Evolutionary conservation across 2,888 invertebrate genomes (phyloP).

Genomic region (Trachelus troglodyta): DNA sequence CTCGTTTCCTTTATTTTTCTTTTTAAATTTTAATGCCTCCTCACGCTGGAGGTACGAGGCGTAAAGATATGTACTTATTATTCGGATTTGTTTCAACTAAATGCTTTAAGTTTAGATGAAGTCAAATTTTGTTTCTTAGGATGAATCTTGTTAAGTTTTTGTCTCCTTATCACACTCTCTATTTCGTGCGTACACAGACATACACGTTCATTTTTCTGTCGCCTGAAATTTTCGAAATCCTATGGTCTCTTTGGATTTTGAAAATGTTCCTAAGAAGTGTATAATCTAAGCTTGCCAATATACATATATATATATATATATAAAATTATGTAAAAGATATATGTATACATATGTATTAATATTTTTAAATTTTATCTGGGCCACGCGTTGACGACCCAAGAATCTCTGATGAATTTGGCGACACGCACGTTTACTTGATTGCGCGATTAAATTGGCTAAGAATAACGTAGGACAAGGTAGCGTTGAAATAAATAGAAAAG

Average conservation of each 20-base stretch:
- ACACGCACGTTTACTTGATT: neutral
- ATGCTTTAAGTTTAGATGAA: conserved; percentile 63
- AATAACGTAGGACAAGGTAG: neutral
- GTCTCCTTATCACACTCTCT: conserved; percentile 23
- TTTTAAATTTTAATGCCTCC: neutral
- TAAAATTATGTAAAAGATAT: conserved; percentile 9
- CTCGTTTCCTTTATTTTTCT: conserved; percentile 3
- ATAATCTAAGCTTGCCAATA: conserved; percentile 55
- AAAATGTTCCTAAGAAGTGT: conserved; percentile 44
- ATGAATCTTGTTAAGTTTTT: conserved; percentile 29
- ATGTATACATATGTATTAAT: conserved; percentile 17
- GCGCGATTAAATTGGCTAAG: neutral
- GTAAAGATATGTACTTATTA: conserved; percentile 7
- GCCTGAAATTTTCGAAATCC: conserved; percentile 50
- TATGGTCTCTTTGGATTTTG: conserved; percentile 46
- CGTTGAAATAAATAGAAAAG: neutral
- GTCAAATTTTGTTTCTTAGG: conserved; percentile 50
- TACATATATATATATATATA: conserved; percentile 26
- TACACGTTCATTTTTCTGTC: conserved; percentile 11
- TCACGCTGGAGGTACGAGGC: neutral
- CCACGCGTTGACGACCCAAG: neutral
- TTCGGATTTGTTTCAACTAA: conserved; percentile 63
- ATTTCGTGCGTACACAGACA: neutral
- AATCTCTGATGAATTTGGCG: conserved; percentile 1
- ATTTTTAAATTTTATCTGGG: conserved; percentile 7